Conservation (phyloP, 2,797 vertebrate species). For the Bovichtus variegatus region DNA sequence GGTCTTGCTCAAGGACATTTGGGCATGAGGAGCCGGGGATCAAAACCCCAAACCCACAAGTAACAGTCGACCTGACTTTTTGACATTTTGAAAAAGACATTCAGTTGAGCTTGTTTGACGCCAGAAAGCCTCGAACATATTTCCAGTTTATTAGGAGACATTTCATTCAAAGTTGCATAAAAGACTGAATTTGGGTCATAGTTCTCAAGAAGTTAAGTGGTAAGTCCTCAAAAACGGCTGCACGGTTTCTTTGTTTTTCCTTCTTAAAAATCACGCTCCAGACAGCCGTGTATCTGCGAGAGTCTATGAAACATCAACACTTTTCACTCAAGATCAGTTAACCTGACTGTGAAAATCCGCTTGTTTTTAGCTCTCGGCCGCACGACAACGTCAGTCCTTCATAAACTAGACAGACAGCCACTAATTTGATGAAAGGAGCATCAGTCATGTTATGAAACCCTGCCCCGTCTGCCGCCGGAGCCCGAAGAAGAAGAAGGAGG, state of each 20-base stretch:
- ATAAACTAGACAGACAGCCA: conserved; percentile 19
- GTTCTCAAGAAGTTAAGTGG: not conserved
- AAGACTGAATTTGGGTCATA: not conserved
- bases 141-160: not conserved
- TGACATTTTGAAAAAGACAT: not conserved
- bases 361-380: not conserved
- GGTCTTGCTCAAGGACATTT: not conserved
- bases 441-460: conserved; percentile 46
- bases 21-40: rapidly evolving
- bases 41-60: not conserved
- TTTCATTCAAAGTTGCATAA: not conserved
- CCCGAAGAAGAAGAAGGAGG: no score
- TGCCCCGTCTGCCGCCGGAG: not conserved
- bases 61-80: not conserved
- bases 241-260: no score
- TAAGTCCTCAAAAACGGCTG: not conserved
- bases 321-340: not conserved
- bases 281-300: not conserved
- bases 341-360: not conserved
- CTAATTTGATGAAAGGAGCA: conserved; percentile 39
- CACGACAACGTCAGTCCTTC: not conserved
- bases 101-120: not conserved
- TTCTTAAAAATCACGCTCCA: no score
- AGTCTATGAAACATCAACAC: not conserved
- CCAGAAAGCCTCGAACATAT: not conserved